These are phyloP conservation scores for Altica lythri DNA, from an alignment of 2,888 invertebrate genomes.

Conservation along the genomic window DNA sequence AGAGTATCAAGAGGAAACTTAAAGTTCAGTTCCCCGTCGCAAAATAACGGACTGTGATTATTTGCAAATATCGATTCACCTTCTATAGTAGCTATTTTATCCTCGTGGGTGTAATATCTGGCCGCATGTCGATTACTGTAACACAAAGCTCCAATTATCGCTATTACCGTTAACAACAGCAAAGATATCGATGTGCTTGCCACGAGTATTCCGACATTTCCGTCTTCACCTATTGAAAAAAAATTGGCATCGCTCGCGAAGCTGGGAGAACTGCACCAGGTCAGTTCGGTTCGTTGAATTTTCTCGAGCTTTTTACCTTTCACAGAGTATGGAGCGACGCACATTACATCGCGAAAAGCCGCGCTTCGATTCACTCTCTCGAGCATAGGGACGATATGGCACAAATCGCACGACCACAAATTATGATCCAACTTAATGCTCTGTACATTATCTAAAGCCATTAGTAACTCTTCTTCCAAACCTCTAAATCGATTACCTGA, in stretches of 20 bases:
- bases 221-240: slow-evolving; percentile 60
- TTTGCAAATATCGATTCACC: slow-evolving; percentile 58
- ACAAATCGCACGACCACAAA: slow-evolving; percentile 72
- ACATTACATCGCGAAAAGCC: slow-evolving; percentile 61
- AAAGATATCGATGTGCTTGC: slow-evolving; percentile 64
- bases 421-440: slow-evolving; percentile 62
- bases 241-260: slow-evolving; percentile 60
- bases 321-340: slow-evolving; percentile 64
- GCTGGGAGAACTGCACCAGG: slow-evolving; percentile 63
- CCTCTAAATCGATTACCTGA: slow-evolving; percentile 73
- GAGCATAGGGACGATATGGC: slow-evolving; percentile 66
- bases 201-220: slow-evolving; percentile 61
- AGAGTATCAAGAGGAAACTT: slow-evolving; percentile 60
- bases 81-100: slow-evolving; percentile 59
- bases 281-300: slow-evolving; percentile 54
- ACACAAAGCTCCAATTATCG: slow-evolving; percentile 62
- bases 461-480: slow-evolving; percentile 61
- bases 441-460: slow-evolving; percentile 45
- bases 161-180: slow-evolving; percentile 57
- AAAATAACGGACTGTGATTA: slow-evolving; percentile 56
- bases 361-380: slow-evolving; percentile 62
- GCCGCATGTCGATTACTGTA: slow-evolving; percentile 75
- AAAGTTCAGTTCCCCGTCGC: slow-evolving; percentile 62
- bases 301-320: slow-evolving; percentile 59
- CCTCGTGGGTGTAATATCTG: slow-evolving; percentile 81